Percentiles rank a stretch among this genome's conserved stretches.
phyloP scores from a whole-genome alignment of 2,113 vertebrate genomes.

The Arizona elegans region DNA sequence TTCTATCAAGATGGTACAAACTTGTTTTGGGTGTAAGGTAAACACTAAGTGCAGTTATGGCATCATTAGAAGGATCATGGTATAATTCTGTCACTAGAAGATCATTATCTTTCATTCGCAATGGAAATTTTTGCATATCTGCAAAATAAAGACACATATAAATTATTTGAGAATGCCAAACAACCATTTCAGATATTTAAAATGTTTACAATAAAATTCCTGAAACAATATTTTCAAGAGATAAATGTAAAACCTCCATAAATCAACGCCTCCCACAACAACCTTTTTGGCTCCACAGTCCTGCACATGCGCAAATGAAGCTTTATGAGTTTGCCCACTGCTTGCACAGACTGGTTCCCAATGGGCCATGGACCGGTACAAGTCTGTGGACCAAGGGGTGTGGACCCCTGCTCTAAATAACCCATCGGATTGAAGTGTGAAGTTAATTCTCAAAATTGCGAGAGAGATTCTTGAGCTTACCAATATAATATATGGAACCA shows the following conservation, averaged over 20 bases:
- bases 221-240: neutral
- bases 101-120: constrained; percentile 97
- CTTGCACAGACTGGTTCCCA: neutral
- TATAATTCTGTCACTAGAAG: constrained; percentile 95
- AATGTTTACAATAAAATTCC: neutral
- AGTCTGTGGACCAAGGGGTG: neutral
- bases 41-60: constrained; percentile 94
- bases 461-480: constrained; percentile 61
- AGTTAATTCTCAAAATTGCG: neutral
- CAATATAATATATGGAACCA: constrained; percentile 97
- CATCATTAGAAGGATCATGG: constrained; percentile 94
- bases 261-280: neutral
- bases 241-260: neutral
- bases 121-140: constrained; percentile 98
- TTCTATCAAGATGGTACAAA: constrained; percentile 63
- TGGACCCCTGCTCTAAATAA: neutral
- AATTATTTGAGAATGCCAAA: neutral
- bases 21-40: constrained; percentile 98
- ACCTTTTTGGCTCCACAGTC: neutral
- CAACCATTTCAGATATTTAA: neutral
- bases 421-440: neutral
- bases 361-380: neutral
- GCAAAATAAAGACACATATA: constrained; percentile 24
- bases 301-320: neutral
- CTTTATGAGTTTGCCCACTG: no score